Base-by-base conservation (phyloP, 2,888 invertebrate species). In the Belgica antarctica region DNA sequence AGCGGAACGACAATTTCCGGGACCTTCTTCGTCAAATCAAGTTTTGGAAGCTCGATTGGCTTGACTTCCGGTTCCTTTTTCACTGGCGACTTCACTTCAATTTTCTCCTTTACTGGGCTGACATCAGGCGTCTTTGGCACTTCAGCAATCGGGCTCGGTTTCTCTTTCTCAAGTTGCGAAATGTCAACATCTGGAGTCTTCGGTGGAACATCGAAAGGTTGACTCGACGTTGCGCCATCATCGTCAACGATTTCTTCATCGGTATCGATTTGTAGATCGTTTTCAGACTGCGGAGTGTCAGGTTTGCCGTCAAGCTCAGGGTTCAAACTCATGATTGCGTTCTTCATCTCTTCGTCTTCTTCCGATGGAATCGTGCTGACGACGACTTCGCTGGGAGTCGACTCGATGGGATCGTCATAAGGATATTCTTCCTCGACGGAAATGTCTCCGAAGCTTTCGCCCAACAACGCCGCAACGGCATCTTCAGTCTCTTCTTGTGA, bases 401-500 rank as follows among this genome's bases (percentile, higher is more conserved):
- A 83, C 70, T 77, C 81, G 77, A 82, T 80, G 63, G 80, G 77
- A 75, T 84, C 83, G 75, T 84, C 83, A 73, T 83, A 83, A 74
- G 83, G 83, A 77, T 87, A 87, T 70, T 82, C 82, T 70, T 82
- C 82, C 15, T 75, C 76, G 1, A 77, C 77, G 0, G 83, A 81
- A 7, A 86, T 88, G n/a, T n/a, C n/a, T 1, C 90, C 89, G 76
- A 94, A 92, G 73, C 92, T 92, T 78, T 93, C 93, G 25, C 91
- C 92, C 70, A 94, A 80, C 27, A 94, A 80, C 0, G 94, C 93
- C 7, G 93, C 93, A 0, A 94, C 94, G 0, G 94, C 94, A 78
- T 93, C 93, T 79, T 92, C 94, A 0, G 94, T 94, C 80, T 94
- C 94, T 81, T 94, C 94, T 79, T 94, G 94, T 0, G 93, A 94